Base-by-base conservation (phyloP, 2,888 invertebrate species). In the Uloborus plumipes region DNA sequence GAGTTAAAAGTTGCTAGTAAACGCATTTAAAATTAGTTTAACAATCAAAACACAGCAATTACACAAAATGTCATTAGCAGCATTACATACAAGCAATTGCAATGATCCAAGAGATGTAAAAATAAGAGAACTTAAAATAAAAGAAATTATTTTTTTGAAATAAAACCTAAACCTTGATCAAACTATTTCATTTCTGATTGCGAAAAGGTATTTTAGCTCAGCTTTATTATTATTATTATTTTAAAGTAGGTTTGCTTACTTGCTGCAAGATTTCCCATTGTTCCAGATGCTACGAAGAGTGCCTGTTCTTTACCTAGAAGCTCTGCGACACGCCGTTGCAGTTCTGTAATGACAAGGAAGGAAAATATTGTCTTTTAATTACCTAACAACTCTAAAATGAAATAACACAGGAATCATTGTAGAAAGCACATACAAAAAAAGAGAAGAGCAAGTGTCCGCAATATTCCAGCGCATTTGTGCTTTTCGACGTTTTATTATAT, bases 211-310 rank as follows among this genome's bases (percentile, higher is more conserved):
- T 11, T 16, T 1, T 0, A 2, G 7, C n/a, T n/a, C n/a, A n/a
- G 9, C n/a, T 65, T 55, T 69, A n/a, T 16, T 13, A 53, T 16
- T n/a, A 26, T 69, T 22, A 20, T 55, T 13, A 16, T 20, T n/a
- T n/a, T n/a, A n/a, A n/a, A 73, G 13, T 15, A 15, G 16, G 16
- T 3, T 62, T 26, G 90, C 92, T 92, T 90, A 96, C 97, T 92
- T 81, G 90, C 87, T 26, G 97, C 92, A 74, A 98, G 91, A 90
- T 99, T 99, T 64, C 94, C 94, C 98, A 98, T 98, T 6, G 98
- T 97, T 59, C 98, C 98, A 84, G 94, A 94, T 0, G 95, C 93
- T 20, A 97, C 93, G 89, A 96, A 96, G 70, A 98, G 89, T 0
- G 94, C 95, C 9, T 94, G 94, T 89, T 98, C 97, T 90, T 96